Evolutionary conservation across 2,797 vertebrate species (phyloP).

Genomic region (Channallabes apus): DNA sequence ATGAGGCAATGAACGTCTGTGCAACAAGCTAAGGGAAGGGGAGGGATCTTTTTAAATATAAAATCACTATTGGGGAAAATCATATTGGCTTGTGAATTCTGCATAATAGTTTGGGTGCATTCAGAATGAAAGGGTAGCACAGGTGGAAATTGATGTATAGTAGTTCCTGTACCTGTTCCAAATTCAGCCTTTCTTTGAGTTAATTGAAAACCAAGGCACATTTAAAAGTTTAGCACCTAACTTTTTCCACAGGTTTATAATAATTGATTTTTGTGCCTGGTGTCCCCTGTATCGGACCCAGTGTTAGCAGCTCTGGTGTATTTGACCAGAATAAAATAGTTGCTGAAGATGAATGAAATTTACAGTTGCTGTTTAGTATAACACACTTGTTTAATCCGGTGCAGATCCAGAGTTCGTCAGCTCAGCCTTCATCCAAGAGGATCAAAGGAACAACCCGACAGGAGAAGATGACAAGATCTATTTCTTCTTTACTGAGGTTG

Average conservation of each 20-base stretch:
- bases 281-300: no score
- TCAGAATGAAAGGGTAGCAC: background rate
- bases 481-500: constrained; percentile 89
- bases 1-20: no score
- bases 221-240: background rate
- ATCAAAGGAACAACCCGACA: constrained; percentile 63
- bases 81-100: no score
- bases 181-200: background rate
- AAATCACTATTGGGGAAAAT: no score
- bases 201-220: background rate
- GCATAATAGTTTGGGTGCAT: background rate
- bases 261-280: background rate
- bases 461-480: constrained; percentile 81
- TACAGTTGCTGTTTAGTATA: background rate
- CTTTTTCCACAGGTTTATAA: background rate
- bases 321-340: background rate
- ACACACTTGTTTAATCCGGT: constrained; percentile 5
- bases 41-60: no score
- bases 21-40: no score
- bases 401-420: constrained; percentile 85
- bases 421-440: constrained; percentile 79
- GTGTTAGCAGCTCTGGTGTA: background rate
- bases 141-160: background rate
- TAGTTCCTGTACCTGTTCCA: background rate
- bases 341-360: background rate